These are phyloP conservation scores for Thaleichthys pacificus DNA, from an alignment of 2,797 vertebrate genomes.

Conservation along the genomic window DNA sequence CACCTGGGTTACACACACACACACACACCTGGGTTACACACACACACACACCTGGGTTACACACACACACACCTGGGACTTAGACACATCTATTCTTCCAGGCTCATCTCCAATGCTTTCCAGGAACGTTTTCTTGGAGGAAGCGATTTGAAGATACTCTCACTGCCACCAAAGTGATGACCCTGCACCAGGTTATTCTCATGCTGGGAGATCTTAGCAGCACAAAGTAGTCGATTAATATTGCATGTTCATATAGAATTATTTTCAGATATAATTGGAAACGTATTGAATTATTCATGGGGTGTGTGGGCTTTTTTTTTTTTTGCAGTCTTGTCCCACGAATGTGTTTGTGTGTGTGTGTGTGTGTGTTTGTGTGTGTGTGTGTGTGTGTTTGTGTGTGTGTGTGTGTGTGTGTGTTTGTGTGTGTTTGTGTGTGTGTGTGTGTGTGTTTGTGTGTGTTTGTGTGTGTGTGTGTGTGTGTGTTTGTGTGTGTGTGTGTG, in stretches of 20 bases:
- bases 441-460: constrained; percentile 17
- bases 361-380: constrained; percentile 13
- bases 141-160: constrained; percentile 27
- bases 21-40: constrained; percentile 15
- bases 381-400: constrained; percentile 10
- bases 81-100: constrained; percentile 19
- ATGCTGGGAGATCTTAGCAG: constrained; percentile 34
- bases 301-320: neutral
- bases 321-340: neutral
- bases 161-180: constrained; percentile 39
- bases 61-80: no score
- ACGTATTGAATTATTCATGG: constrained; percentile 65
- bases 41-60: no score
- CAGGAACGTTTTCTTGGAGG: neutral
- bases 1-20: no score
- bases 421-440: constrained; percentile 14
- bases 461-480: constrained; percentile 15
- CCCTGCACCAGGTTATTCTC: constrained; percentile 48
- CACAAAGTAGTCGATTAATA: constrained; percentile 65
- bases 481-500: constrained; percentile 12
- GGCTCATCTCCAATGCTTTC: constrained; percentile 46
- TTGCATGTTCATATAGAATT: constrained; percentile 65
- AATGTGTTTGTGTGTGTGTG: constrained; percentile 4
- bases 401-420: no score
- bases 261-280: constrained; percentile 68